Percentiles rank a stretch among this genome's conserved stretches.
Conservation (phyloP, 2,888 invertebrate genomes). For the Isotomurus palustris region DNA sequence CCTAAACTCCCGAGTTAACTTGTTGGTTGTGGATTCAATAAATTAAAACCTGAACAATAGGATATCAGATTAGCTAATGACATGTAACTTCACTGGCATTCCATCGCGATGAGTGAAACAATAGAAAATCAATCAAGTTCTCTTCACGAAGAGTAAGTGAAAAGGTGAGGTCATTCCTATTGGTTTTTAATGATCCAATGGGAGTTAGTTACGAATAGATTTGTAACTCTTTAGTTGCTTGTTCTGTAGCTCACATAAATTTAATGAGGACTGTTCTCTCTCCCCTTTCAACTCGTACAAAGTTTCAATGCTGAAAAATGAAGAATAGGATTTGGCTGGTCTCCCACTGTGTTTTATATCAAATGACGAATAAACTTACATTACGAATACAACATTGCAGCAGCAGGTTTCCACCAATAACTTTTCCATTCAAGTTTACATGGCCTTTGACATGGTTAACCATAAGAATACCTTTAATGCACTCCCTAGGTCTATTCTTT, state of each 20-base stretch:
- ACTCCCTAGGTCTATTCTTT: not conserved
- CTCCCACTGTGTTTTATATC: conserved; percentile 22
- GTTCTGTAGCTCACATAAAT: not conserved
- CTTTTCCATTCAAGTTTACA: not conserved
- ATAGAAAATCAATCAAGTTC: conserved; percentile 6
- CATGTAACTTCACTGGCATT: too few species aligned
- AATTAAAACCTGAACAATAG: too few species aligned
- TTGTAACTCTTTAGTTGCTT: not conserved
- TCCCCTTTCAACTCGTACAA: too few species aligned
- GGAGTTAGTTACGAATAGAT: conserved; percentile 17
- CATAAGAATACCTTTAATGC: too few species aligned
- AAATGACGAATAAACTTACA: conserved; percentile 14
- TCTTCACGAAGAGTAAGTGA: not conserved
- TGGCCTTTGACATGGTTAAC: not conserved
- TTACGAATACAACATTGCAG: too few species aligned
- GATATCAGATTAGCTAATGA: too few species aligned
- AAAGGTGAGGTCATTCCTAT: conserved; percentile 16
- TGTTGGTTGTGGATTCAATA: too few species aligned
- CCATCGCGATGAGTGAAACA: too few species aligned
- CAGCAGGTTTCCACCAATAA: conserved; percentile 11
- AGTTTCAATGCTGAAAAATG: conserved; percentile 9
- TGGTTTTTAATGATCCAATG: conserved; percentile 23
- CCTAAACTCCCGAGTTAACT: too few species aligned
- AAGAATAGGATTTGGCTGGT: conserved; percentile 18
- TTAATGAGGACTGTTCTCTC: too few species aligned